These are phyloP conservation scores for Deladenus siricidicola DNA, from an alignment of 2,888 invertebrate species.

Conservation along the genomic window DNA sequence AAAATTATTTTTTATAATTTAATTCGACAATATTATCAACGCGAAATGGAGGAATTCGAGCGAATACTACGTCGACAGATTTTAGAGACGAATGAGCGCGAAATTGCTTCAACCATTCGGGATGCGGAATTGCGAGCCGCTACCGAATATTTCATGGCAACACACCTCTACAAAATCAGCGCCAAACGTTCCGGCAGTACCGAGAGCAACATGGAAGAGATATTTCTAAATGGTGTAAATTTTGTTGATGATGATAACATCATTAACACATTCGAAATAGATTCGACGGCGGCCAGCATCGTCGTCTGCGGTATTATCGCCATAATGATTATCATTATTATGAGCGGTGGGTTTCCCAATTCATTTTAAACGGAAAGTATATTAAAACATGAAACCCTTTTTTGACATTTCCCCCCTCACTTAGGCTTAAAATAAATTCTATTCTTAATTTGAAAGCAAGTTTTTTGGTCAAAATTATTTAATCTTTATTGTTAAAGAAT, in stretches of 20 bases:
- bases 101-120: not conserved
- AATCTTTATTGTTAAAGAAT: too few species aligned
- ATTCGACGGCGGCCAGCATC: not conserved
- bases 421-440: too few species aligned
- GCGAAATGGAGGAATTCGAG: slow-evolving; percentile 2
- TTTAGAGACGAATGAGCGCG: not conserved
- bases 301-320: not conserved
- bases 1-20: slow-evolving; percentile 6
- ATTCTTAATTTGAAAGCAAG: too few species aligned
- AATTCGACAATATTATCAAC: not conserved
- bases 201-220: not conserved
- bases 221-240: too few species aligned
- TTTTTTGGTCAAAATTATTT: too few species aligned
- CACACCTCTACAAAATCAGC: not conserved
- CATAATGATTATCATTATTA: not conserved
- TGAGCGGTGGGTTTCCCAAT: too few species aligned
- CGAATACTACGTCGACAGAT: not conserved
- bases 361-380: too few species aligned
- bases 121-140: not conserved
- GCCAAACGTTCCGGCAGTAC: not conserved
- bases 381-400: too few species aligned
- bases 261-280: not conserved
- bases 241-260: not conserved
- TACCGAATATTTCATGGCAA: not conserved
- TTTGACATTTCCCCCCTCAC: too few species aligned